Conservation (phyloP, 1,140 invertebrate species). For the Rhopalosiphum padi region DNA sequence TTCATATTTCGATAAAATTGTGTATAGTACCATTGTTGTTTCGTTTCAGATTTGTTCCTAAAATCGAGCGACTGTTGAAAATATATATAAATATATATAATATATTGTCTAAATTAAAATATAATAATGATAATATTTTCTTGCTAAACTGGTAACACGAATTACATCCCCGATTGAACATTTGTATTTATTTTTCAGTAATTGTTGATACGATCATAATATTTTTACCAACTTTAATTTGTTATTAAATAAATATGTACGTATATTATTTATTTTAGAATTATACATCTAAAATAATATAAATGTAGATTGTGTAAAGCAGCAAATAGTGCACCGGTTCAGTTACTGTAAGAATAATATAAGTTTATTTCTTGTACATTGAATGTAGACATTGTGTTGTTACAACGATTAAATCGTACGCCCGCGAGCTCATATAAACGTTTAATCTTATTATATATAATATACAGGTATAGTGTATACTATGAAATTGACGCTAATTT, state of each 20-base stretch:
- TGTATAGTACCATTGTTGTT: not conserved
- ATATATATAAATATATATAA: not conserved
- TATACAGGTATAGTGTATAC: not conserved
- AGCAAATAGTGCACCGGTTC: not conserved
- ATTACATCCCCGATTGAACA: not conserved
- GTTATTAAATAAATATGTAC: not conserved
- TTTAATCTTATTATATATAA: not conserved
- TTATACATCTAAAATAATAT: not conserved
- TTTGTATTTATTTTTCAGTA: not conserved
- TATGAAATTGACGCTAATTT: constrained; percentile 36
- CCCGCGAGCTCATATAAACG: not conserved
- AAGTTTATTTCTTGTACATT: not conserved
- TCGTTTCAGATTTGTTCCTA: not conserved
- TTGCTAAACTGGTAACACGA: too few species aligned
- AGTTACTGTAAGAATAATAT: not conserved
- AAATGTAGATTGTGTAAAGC: not conserved
- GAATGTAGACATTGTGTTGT: not conserved
- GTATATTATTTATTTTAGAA: not conserved
- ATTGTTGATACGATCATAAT: not conserved
- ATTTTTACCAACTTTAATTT: not conserved
- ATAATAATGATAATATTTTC: not conserved
- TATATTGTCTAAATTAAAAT: not conserved
- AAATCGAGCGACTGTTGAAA: not conserved
- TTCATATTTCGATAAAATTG: not conserved
- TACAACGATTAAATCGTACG: not conserved